Evolutionary conservation across 1,140 invertebrate species (phyloP).

Genomic region (Hyphantria cunea): DNA sequence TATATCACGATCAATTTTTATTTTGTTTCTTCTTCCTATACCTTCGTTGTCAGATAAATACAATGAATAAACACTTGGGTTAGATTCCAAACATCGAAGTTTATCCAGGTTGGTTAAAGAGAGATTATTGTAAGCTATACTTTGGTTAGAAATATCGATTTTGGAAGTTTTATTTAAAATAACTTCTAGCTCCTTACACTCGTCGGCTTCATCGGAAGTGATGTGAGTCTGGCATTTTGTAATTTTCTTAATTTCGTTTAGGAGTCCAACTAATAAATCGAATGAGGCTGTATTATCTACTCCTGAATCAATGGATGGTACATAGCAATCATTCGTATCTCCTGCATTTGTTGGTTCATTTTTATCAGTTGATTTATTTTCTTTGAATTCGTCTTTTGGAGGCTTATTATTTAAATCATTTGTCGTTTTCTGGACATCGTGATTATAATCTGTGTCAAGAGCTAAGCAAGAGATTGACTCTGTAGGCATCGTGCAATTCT

Average conservation of each 20-base stretch:
- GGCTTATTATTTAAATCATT: too few species aligned
- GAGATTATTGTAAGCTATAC: conserved; percentile 37
- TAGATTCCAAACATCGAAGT: conserved; percentile 40
- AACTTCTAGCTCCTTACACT: conserved; percentile 41
- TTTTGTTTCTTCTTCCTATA: neutral
- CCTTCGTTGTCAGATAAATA: conserved; percentile 38
- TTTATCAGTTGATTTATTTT: too few species aligned
- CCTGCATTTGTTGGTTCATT: too few species aligned
- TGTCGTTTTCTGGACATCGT: too few species aligned
- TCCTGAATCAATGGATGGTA: conserved; percentile 6
- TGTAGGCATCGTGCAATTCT: too few species aligned
- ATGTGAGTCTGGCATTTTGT: conserved; percentile 50
- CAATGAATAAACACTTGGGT: conserved; percentile 43
- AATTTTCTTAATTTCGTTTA: conserved; percentile 72
- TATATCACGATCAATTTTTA: conserved; percentile 1
- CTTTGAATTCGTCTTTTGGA: too few species aligned
- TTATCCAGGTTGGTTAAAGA: conserved; percentile 46
- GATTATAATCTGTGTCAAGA: too few species aligned
- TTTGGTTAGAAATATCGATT: conserved; percentile 36
- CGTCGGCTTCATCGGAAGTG: conserved; percentile 14
- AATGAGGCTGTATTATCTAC: conserved; percentile 60
- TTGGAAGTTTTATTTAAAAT: conserved; percentile 44
- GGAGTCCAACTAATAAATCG: conserved; percentile 64
- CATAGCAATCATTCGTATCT: neutral
- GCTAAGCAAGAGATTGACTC: too few species aligned